phyloP scores from a whole-genome alignment of 2,113 vertebrate species.

The Nycticorax nycticorax region DNA sequence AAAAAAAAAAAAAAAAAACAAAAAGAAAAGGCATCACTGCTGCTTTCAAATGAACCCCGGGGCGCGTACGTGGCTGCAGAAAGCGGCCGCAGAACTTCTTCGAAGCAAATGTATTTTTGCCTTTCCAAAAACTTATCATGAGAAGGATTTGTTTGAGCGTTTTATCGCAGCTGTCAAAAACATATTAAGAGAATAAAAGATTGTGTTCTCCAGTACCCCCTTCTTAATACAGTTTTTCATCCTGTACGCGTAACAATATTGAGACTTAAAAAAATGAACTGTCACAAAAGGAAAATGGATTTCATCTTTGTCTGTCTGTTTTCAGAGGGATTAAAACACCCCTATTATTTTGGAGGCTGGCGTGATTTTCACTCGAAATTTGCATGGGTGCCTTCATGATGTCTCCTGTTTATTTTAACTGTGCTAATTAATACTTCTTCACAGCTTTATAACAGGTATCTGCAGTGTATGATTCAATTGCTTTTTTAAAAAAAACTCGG shows the following conservation, averaged over 20 bases:
- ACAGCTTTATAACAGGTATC: neutral
- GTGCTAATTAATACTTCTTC: neutral
- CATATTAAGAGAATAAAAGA: conserved; percentile 22
- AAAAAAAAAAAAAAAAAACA: neutral
- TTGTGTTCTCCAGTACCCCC: neutral
- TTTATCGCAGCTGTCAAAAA: conserved; percentile 14
- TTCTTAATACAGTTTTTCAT: conserved; percentile 55
- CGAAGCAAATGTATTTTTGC: neutral
- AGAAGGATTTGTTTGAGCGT: neutral
- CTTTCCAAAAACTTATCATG: neutral
- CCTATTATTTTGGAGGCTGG: neutral
- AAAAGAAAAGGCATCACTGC: neutral
- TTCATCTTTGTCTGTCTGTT: conserved; percentile 11
- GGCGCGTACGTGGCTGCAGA: neutral
- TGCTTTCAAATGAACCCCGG: neutral
- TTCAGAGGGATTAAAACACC: neutral
- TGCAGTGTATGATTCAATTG: neutral
- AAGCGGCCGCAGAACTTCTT: neutral
- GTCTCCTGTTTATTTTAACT: neutral
- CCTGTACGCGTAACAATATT: neutral
- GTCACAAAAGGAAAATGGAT: conserved; percentile 35
- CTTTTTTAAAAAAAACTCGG: neutral
- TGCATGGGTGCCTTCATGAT: neutral
- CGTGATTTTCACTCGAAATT: conserved; percentile 3
- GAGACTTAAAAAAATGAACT: conserved; percentile 48